Evolutionary conservation across 2,888 invertebrate genomes (phyloP).

Genomic region (Torymus tubicola): DNA sequence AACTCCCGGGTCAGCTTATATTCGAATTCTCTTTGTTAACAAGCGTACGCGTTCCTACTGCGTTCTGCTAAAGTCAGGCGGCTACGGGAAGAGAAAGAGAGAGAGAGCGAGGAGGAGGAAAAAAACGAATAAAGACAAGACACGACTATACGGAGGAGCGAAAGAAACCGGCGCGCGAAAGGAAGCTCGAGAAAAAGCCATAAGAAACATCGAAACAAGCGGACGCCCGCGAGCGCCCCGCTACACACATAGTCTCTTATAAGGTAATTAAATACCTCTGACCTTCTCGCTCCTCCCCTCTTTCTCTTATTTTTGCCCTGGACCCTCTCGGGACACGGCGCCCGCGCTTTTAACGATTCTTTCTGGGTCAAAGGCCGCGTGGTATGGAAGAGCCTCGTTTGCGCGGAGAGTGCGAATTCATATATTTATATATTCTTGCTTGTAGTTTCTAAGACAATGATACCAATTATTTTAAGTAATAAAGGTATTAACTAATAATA

Average conservation of each 20-base stretch:
- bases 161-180: constrained; percentile 26
- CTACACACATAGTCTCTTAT: constrained; percentile 17
- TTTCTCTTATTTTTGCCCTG: constrained; percentile 49
- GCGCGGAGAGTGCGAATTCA: no score
- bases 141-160: no score
- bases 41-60: constrained; percentile 58
- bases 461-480: no score
- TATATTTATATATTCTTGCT: no score
- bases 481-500: no score
- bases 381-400: constrained; percentile 20
- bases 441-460: no score
- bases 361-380: constrained; percentile 72
- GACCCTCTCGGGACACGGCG: constrained; percentile 60
- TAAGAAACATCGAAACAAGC: constrained; percentile 57
- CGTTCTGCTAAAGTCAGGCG: constrained; percentile 16
- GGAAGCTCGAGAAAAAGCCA: constrained; percentile 52
- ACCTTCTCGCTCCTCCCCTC: constrained; percentile 40
- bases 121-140: no score
- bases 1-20: background rate
- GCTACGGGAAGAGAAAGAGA: background rate
- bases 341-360: constrained; percentile 74
- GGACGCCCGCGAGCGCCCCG: constrained; percentile 38
- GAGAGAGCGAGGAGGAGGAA: background rate
- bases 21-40: constrained; percentile 58
- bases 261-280: constrained; percentile 59